Percentiles rank a stretch among this genome's conserved stretches.
Evolutionary conservation across 1,140 invertebrate genomes (phyloP).

Genomic region (Ectropis grisescens): DNA sequence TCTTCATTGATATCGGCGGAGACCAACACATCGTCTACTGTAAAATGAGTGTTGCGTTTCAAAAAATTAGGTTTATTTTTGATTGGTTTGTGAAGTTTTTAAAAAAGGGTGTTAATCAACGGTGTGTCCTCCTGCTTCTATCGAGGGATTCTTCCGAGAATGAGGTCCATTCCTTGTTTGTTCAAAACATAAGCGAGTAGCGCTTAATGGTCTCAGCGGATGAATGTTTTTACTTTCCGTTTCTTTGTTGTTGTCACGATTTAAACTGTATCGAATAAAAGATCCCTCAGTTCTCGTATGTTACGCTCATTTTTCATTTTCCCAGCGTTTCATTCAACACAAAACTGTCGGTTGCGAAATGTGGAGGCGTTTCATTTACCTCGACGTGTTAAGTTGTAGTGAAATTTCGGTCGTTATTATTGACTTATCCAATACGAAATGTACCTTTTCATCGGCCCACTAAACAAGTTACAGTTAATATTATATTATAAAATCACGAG

Average conservation of each 20-base stretch:
- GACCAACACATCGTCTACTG: slow-evolving; percentile 9
- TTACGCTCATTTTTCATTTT: no score
- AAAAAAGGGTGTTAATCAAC: slow-evolving; percentile 48
- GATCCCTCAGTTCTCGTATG: no score
- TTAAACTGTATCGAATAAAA: slow-evolving; percentile 15
- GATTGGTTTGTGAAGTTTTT: slow-evolving; percentile 6
- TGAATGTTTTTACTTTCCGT: slow-evolving; percentile 44
- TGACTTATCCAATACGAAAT: slow-evolving; percentile 29
- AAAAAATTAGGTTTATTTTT: slow-evolving; percentile 7
- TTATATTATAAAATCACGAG: slow-evolving; percentile 65
- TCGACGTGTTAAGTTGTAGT: slow-evolving; percentile 23
- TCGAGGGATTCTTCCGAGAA: slow-evolving; percentile 47
- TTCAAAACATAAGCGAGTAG: slow-evolving; percentile 40
- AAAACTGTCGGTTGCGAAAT: neutral
- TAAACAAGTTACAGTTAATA: slow-evolving; percentile 49
- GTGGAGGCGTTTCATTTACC: slow-evolving; percentile 4
- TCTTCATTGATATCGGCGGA: slow-evolving; percentile 29
- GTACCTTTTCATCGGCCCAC: slow-evolving; percentile 36
- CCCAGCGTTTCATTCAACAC: no score
- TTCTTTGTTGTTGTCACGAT: slow-evolving; percentile 24
- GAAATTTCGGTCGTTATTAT: slow-evolving; percentile 47
- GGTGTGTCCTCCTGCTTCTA: slow-evolving; percentile 46
- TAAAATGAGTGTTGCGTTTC: slow-evolving; percentile 21
- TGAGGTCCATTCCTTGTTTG: slow-evolving; percentile 40
- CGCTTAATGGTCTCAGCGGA: slow-evolving; percentile 40